Conservation (phyloP, 2,888 invertebrate species). For the Sphinx pinastri region DNA sequence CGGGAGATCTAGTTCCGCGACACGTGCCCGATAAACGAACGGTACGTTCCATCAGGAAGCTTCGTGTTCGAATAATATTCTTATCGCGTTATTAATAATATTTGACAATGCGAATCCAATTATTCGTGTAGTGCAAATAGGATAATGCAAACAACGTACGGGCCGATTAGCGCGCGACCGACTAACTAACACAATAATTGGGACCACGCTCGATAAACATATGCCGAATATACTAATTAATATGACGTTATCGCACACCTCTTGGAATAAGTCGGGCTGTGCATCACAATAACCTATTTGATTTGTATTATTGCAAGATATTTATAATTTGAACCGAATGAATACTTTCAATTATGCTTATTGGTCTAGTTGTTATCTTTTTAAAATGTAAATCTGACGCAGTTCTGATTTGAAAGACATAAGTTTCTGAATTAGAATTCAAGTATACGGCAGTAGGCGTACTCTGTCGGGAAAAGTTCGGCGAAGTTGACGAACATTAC, state of each 20-base stretch:
- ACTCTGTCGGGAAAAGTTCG: too few species aligned
- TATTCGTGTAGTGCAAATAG: slow-evolving; percentile 33
- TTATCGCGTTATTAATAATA: slow-evolving; percentile 47
- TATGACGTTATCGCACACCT: neutral
- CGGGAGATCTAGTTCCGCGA: slow-evolving; percentile 58
- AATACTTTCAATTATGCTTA: too few species aligned
- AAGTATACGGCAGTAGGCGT: too few species aligned
- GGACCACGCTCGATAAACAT: neutral
- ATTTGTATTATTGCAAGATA: too few species aligned
- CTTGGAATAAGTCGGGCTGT: too few species aligned
- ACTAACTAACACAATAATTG: neutral
- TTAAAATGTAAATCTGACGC: too few species aligned
- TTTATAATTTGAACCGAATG: too few species aligned
- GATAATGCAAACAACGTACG: slow-evolving; percentile 3
- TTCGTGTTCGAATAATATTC: slow-evolving; percentile 31
- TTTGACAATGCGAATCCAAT: slow-evolving; percentile 55
- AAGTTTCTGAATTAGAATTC: too few species aligned
- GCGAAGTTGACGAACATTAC: too few species aligned
- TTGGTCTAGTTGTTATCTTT: too few species aligned
- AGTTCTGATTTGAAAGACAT: too few species aligned
- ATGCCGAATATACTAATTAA: neutral
- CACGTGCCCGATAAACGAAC: slow-evolving; percentile 63
- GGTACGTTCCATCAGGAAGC: slow-evolving; percentile 48
- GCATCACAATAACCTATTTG: too few species aligned
- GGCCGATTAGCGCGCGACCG: neutral